Percentiles rank a stretch among this genome's conserved stretches.
These are phyloP conservation scores for Caenorhabditis afra DNA, from an alignment of 2,888 invertebrate species.

Conservation along the genomic window DNA sequence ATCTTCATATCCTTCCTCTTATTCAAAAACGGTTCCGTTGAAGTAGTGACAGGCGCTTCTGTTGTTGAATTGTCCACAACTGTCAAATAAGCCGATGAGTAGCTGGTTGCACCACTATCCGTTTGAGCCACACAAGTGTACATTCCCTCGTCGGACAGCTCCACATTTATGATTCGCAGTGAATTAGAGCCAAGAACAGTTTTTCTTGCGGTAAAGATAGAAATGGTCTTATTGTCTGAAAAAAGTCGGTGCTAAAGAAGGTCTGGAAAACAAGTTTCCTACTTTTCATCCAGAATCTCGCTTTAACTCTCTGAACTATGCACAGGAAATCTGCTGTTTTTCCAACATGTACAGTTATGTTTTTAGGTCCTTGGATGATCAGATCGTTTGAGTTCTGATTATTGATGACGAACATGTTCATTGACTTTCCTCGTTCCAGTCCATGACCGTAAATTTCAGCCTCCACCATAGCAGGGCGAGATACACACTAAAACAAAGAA, in stretches of 20 bases:
- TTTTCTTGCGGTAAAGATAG: constrained; percentile 29
- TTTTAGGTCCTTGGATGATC: constrained; percentile 66
- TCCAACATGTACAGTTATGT: constrained; percentile 64
- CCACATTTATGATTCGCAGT: constrained; percentile 59
- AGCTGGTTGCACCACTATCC: constrained; percentile 37
- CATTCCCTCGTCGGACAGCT: constrained; percentile 69
- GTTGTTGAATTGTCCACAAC: constrained; percentile 54
- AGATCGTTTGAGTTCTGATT: constrained; percentile 41
- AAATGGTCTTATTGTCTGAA: constrained; percentile 24
- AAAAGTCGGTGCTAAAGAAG: too few species aligned
- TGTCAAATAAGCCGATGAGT: constrained; percentile 63
- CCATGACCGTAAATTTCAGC: constrained; percentile 78
- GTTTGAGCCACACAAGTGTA: constrained; percentile 71
- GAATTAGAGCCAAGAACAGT: constrained; percentile 64
- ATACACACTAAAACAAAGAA: constrained; percentile 72
- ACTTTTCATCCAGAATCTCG: constrained; percentile 67
- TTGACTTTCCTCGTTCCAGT: constrained; percentile 73
- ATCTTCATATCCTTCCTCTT: constrained; percentile 60
- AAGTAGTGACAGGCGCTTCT: constrained; percentile 17
- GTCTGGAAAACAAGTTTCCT: too few species aligned
- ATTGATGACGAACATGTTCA: constrained; percentile 62
- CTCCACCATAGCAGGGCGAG: constrained; percentile 79
- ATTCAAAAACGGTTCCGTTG: constrained; percentile 63
- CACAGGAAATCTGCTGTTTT: constrained; percentile 63
- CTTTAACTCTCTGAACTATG: constrained; percentile 58